These are phyloP conservation scores for Mantis religiosa DNA, from an alignment of 2,888 invertebrate species.

Conservation along the genomic window DNA sequence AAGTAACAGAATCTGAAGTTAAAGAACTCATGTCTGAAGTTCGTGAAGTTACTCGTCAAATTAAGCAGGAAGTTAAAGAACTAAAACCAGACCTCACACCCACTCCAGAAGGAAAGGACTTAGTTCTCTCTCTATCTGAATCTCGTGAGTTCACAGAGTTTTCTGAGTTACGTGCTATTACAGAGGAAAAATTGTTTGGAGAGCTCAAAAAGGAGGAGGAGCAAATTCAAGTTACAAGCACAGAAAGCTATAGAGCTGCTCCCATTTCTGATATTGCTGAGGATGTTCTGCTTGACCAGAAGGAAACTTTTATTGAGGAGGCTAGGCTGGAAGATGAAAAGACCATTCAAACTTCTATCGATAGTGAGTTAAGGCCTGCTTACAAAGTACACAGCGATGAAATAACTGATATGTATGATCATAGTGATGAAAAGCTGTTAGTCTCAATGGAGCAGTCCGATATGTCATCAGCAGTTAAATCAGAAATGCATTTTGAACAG, in stretches of 20 bases:
- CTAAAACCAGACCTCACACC: conserved; percentile 51
- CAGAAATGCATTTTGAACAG: background rate
- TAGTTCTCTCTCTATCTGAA: conserved; percentile 21
- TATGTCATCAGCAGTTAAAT: background rate
- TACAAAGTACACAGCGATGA: background rate
- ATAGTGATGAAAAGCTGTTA: background rate
- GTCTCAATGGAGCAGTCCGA: background rate
- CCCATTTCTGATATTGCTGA: background rate
- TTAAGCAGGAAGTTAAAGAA: conserved; percentile 49
- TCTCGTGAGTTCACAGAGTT: conserved; percentile 23
- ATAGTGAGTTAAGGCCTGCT: background rate
- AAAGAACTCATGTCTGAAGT: conserved; percentile 47
- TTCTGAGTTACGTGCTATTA: conserved; percentile 16
- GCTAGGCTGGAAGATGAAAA: background rate
- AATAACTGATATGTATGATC: background rate
- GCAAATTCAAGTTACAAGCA: background rate
- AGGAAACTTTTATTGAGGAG: background rate
- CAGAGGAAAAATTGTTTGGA: background rate
- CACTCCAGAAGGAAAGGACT: conserved; percentile 45
- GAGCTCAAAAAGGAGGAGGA: background rate
- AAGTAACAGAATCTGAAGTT: conserved; percentile 30
- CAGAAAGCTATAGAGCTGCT: background rate
- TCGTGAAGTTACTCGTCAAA: conserved; percentile 48
- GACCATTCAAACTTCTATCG: background rate
- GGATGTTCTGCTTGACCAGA: background rate